Evolutionary conservation across 1,140 invertebrate genomes (phyloP).

Genomic region (Heliconius eleuchia): DNA sequence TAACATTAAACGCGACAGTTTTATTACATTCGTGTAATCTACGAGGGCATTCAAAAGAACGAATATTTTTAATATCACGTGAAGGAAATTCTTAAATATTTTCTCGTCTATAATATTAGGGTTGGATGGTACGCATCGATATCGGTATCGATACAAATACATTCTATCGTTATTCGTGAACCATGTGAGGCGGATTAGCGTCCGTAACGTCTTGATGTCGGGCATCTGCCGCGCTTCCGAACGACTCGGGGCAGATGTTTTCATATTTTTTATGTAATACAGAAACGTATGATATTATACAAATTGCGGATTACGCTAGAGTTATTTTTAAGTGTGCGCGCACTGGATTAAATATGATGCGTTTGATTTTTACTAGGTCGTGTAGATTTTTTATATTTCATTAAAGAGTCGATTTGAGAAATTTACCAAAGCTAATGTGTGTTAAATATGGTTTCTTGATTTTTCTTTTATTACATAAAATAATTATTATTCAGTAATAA

Average conservation of each 20-base stretch:
- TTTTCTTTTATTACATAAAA: too few relatives aligned
- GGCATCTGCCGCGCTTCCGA: constrained; percentile 62
- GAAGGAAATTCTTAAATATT: constrained; percentile 25
- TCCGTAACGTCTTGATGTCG: constrained; percentile 72
- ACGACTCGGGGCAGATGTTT: constrained; percentile 62
- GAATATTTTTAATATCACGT: constrained; percentile 15
- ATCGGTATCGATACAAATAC: constrained; percentile 35
- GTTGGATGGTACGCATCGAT: constrained; percentile 19
- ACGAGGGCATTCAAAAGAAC: constrained; percentile 11
- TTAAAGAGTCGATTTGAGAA: neutral
- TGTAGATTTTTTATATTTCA: neutral
- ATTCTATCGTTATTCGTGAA: constrained; percentile 60
- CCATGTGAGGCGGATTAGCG: constrained; percentile 66
- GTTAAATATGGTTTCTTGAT: neutral
- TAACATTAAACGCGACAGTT: constrained; percentile 20
- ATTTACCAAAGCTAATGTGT: neutral
- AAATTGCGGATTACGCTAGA: constrained; percentile 45
- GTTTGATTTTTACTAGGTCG: neutral
- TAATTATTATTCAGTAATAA: too few relatives aligned
- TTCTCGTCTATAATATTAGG: constrained; percentile 15
- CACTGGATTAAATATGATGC: constrained; percentile 32
- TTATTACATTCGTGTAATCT: constrained; percentile 16
- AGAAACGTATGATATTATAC: constrained; percentile 46
- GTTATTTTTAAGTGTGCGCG: constrained; percentile 38
- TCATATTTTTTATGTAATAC: constrained; percentile 64